These are phyloP conservation scores for Hylaeus anthracinus DNA, from an alignment of 1,140 invertebrate genomes.

Conservation along the genomic window DNA sequence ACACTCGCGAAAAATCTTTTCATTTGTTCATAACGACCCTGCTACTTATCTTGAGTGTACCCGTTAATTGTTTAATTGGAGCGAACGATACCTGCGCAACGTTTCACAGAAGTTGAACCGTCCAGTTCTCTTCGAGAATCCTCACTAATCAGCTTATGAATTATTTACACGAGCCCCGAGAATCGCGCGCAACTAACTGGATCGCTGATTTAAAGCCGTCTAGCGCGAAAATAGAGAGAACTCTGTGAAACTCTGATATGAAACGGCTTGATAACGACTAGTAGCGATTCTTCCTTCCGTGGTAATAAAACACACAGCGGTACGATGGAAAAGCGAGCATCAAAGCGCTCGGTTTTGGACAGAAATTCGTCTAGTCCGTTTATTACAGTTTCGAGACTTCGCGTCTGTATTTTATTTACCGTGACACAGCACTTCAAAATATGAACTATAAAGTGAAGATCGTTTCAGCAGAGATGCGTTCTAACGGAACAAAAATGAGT, in stretches of 20 bases:
- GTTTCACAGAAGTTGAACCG: conserved; percentile 10
- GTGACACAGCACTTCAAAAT: too few relatives aligned
- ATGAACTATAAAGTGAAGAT: too few relatives aligned
- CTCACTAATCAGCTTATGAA: conserved; percentile 48
- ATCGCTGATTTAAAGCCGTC: conserved; percentile 27
- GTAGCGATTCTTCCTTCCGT: not conserved
- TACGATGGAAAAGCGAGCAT: too few relatives aligned
- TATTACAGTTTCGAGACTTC: too few relatives aligned
- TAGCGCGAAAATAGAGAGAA: not conserved
- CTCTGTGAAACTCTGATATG: not conserved
- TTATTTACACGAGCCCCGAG: conserved; percentile 24
- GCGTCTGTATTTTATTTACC: too few relatives aligned
- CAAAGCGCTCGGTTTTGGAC: not conserved
- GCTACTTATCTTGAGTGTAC: too few relatives aligned
- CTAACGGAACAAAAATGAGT: too few relatives aligned
- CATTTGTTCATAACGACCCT: too few relatives aligned
- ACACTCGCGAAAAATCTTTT: too few relatives aligned
- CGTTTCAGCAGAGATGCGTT: too few relatives aligned
- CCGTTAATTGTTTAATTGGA: not conserved
- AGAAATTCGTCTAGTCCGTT: too few relatives aligned
- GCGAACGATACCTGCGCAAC: not conserved
- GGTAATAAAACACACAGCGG: not conserved
- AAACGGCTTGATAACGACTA: not conserved
- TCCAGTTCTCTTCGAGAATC: conserved; percentile 11
- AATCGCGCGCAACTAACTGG: conserved; percentile 18